Evolutionary conservation across 2,797 vertebrate species (phyloP).

Genomic region (Pseudochromis fuscus): DNA sequence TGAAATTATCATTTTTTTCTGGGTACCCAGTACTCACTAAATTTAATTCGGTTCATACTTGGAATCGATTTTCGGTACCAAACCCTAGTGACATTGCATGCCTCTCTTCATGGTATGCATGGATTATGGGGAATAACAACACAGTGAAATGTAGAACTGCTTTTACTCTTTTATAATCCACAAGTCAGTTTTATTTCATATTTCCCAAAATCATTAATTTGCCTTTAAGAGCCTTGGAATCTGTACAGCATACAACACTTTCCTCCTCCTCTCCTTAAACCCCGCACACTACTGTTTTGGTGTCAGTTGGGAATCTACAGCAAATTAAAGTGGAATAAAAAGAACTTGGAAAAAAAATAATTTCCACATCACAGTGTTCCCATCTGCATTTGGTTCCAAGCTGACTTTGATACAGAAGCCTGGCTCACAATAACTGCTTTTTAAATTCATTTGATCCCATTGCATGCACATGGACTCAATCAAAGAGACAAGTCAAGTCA

Average conservation of each 20-base stretch:
- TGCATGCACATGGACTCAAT: neutral
- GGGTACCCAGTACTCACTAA: no score
- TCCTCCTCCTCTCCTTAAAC: no score
- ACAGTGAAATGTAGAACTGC: neutral
- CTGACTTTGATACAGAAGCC: no score
- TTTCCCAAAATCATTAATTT: neutral
- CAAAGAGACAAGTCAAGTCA: neutral
- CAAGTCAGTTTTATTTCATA: neutral
- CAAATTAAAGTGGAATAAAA: neutral
- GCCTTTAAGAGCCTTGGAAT: neutral
- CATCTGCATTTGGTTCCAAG: no score
- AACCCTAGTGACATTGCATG: no score
- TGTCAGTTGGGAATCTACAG: neutral
- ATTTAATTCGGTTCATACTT: no score
- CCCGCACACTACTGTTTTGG: neutral
- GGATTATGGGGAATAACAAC: neutral
- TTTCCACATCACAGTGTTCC: no score
- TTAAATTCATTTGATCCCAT: no score
- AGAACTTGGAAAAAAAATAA: no score
- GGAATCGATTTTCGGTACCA: no score
- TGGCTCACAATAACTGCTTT: no score
- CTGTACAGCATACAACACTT: neutral
- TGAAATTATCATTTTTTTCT: no score
- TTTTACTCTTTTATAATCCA: neutral
- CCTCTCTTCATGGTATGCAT: neutral